These are phyloP conservation scores for Cavia porcellus DNA, from an alignment of 2,113 vertebrate genomes.

Conservation along the genomic window DNA sequence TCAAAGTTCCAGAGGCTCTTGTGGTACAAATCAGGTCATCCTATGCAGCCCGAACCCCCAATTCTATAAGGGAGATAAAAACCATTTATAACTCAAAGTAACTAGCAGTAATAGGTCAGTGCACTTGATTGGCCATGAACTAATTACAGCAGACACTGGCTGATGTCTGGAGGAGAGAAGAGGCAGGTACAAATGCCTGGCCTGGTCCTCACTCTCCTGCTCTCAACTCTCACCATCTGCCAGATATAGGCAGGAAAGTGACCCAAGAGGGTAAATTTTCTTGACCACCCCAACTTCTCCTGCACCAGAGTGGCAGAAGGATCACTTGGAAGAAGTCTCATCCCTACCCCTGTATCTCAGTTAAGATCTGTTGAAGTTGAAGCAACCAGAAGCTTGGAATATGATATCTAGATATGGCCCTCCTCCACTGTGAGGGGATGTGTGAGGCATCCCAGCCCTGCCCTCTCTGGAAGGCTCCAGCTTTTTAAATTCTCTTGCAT, in stretches of 20 bases:
- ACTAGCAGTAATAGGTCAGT: conserved; percentile 67
- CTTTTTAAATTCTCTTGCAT: conserved; percentile 5
- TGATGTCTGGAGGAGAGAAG: not conserved
- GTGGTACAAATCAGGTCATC: conserved; percentile 76
- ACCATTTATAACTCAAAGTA: conserved; percentile 74
- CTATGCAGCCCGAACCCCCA: conserved; percentile 54
- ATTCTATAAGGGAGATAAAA: conserved; percentile 44
- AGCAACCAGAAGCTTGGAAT: not conserved
- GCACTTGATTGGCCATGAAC: conserved; percentile 56
- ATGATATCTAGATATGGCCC: not conserved
- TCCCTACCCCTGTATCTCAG: not conserved
- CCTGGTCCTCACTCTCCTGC: not conserved
- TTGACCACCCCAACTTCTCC: not conserved
- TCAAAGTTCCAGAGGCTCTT: conserved; percentile 73
- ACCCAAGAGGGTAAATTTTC: not conserved
- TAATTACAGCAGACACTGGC: conserved; percentile 1
- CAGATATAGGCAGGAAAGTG: not conserved
- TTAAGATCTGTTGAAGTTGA: not conserved
- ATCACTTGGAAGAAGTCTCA: not conserved
- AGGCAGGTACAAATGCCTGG: not conserved
- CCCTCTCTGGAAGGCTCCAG: not conserved
- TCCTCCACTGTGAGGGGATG: not conserved
- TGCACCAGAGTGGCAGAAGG: not conserved
- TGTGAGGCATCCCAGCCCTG: not conserved
- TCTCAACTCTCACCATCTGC: not conserved